Evolutionary conservation across 2,113 vertebrate species (phyloP), one percentile per base, ranked within the genome.

Genomic region (Fregetta grallaria): DNA sequence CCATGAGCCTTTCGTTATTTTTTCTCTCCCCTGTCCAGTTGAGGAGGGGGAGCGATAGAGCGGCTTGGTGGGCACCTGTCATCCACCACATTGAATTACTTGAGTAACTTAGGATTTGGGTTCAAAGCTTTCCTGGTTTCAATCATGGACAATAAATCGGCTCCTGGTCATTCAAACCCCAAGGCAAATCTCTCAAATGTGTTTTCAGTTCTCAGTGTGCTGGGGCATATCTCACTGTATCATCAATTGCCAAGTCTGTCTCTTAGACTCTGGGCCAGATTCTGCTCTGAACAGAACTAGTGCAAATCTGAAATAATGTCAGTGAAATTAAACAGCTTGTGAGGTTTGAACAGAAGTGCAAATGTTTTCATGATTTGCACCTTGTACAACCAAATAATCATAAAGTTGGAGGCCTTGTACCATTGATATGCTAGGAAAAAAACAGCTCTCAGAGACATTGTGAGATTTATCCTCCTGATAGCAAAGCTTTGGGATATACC

Each of bases 371-470:
- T 32, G 11, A 49, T 50, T n/a, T 80, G 1, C 1, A 17, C 6
- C 17, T 67, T 70, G 32, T 55, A 23, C 3, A 62, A 47, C 1
- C 8, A 75, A 71, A 34, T 58, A 6, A 16, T 62, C 30, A 21
- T 49, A 36, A 66, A 67, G 14, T 23, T 66, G 26, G 21, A 71
- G 3, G 19, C 7, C 19, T 8, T 61, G 4, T 68, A 56, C 5
- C 15, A n/a, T 16, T 73, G 11, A 38, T 56, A 70, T 5, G 2
- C 3, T n/a, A 67, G 10, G 6, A 68, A 61, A 26, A 42, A 59
- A 20, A 0, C 2, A 30, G 3, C 3, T 71, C 11, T 80, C 29
- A 32, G 29, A 50, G 10, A 3, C 1, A 6, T 23, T 50, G 10
- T 71, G 42, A 52, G 7, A 73, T 11, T 77, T 78, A 67, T 55